Conservation (phyloP, 2,113 vertebrate genomes). For the Macroglossus sobrinus region DNA sequence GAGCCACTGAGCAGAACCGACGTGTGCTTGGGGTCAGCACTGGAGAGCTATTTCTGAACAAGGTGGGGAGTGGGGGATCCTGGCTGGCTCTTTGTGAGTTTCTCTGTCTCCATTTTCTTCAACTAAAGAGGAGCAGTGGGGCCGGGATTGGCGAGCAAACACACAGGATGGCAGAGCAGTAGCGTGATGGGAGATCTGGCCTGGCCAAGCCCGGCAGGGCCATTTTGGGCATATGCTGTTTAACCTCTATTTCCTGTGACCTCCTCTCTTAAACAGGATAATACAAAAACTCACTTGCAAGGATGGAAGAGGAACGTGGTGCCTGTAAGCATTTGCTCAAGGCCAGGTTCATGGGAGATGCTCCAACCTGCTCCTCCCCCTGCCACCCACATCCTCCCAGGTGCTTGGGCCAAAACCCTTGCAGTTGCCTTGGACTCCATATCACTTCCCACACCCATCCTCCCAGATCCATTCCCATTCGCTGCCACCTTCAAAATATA, state of each 20-base stretch:
- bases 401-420: neutral
- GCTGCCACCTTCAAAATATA: neutral
- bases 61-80: neutral
- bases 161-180: fast-evolving
- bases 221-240: fast-evolving
- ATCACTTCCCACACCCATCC: neutral
- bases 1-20: neutral
- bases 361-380: neutral
- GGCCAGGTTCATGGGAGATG: neutral
- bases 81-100: neutral
- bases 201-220: neutral
- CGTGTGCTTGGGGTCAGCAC: fast-evolving
- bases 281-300: neutral
- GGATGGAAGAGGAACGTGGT: neutral
- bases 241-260: no score
- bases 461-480: neutral
- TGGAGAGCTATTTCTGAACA: neutral
- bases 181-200: neutral
- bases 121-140: neutral
- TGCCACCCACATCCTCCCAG: neutral
- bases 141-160: neutral
- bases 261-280: neutral
- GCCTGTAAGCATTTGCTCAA: neutral
- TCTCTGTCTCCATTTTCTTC: neutral
- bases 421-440: neutral